Conservation (phyloP, 2,113 vertebrate species). For the Malurus alboscapulatus region DNA sequence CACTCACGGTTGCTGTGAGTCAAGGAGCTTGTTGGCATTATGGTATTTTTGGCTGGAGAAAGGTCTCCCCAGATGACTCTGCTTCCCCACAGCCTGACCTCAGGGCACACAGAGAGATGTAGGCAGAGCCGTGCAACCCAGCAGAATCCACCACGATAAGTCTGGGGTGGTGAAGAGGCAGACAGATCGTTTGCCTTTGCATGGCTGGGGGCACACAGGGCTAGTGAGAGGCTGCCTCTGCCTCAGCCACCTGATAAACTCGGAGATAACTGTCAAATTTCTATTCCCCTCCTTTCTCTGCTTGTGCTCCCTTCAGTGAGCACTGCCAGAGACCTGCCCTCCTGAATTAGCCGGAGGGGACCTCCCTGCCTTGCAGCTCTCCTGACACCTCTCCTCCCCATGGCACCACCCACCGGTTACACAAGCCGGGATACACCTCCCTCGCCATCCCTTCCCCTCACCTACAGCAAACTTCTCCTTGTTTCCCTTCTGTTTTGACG, state of each 20-base stretch:
- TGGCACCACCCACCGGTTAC: neutral
- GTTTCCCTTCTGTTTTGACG: constrained; percentile 9
- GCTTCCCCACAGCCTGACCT: neutral
- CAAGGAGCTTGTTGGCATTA: neutral
- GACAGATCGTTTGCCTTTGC: accelerated
- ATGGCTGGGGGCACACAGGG: neutral
- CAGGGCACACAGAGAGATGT: accelerated
- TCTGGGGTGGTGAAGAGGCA: neutral
- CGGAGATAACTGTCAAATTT: neutral
- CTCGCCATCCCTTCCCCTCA: neutral
- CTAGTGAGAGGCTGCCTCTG: neutral
- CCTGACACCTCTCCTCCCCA: neutral
- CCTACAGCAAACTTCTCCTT: neutral
- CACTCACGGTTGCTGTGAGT: neutral
- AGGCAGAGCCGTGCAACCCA: neutral
- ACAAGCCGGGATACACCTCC: neutral
- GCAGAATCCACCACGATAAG: accelerated
- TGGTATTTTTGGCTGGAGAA: neutral
- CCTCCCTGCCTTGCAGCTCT: neutral
- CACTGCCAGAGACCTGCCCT: neutral
- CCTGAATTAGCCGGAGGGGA: accelerated
- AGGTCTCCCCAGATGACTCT: neutral
- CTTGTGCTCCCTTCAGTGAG: neutral
- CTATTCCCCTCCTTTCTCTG: neutral
- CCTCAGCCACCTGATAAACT: neutral